phyloP scores from a whole-genome alignment of 2,888 invertebrate species.

The Habrosyne pyritoides region DNA sequence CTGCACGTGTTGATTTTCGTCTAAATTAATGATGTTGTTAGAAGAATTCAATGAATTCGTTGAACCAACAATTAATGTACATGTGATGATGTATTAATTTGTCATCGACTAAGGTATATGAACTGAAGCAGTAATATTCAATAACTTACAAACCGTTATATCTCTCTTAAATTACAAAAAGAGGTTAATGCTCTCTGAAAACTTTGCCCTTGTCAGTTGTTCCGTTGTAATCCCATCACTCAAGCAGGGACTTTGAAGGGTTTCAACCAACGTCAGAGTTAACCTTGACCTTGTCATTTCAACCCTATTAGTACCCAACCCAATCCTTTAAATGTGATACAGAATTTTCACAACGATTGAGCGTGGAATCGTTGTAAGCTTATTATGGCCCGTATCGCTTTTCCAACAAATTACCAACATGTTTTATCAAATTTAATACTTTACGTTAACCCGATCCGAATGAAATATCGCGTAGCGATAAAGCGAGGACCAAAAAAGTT shows the following conservation, averaged over 20 bases:
- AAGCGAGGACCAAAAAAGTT: background rate
- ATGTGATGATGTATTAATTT: no score
- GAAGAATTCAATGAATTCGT: no score
- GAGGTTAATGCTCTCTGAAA: background rate
- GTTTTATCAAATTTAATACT: background rate
- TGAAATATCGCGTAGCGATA: background rate
- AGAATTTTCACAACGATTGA: conserved; percentile 13
- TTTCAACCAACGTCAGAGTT: conserved; percentile 17
- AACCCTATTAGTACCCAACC: conserved; percentile 20
- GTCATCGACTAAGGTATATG: no score
- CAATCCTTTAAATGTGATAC: conserved; percentile 24
- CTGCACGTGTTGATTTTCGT: no score
- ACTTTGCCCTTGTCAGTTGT: background rate
- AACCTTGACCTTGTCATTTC: conserved; percentile 32
- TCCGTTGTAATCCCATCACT: conserved; percentile 1
- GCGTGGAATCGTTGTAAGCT: conserved; percentile 14
- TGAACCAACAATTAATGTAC: no score
- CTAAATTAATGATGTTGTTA: no score
- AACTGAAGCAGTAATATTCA: no score
- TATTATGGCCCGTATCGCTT: background rate
- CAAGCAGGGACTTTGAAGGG: conserved; percentile 3
- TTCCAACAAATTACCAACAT: background rate
- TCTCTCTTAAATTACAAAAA: background rate
- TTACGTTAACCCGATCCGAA: background rate
- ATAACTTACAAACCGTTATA: no score